These are phyloP conservation scores for Drosophila subobscura DNA, from an alignment of 1,140 invertebrate genomes.

Conservation along the genomic window DNA sequence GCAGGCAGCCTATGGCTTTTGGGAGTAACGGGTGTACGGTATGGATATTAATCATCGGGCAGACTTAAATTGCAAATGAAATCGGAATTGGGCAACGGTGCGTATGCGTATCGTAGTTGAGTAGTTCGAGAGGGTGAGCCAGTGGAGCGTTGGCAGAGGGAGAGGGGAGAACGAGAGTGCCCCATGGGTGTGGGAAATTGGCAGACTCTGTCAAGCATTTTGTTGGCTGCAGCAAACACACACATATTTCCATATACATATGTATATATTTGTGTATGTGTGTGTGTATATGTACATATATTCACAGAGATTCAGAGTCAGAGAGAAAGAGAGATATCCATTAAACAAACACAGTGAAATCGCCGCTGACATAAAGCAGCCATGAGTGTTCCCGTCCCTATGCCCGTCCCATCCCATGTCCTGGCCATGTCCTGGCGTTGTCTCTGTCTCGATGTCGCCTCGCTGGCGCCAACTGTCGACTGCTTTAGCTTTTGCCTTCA, in stretches of 20 bases:
- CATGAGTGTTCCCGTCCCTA: slow-evolving; percentile 44
- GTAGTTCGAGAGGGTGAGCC: slow-evolving; percentile 28
- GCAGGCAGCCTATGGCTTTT: slow-evolving; percentile 40
- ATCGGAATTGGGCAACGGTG: slow-evolving; percentile 56
- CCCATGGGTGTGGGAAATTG: slow-evolving; percentile 46
- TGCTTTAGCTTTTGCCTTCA: slow-evolving; percentile 42
- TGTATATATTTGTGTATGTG: neutral
- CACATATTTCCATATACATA: neutral
- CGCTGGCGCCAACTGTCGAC: slow-evolving; percentile 61
- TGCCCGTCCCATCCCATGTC: slow-evolving; percentile 1
- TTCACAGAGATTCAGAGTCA: slow-evolving; percentile 5
- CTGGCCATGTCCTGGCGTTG: slow-evolving; percentile 14
- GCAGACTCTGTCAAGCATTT: slow-evolving; percentile 55
- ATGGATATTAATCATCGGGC: slow-evolving; percentile 52
- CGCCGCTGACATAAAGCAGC: slow-evolving; percentile 63
- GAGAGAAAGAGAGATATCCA: slow-evolving; percentile 48
- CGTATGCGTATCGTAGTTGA: slow-evolving; percentile 55
- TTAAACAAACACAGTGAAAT: slow-evolving; percentile 64
- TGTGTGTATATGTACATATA: slow-evolving; percentile 10
- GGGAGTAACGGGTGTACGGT: slow-evolving; percentile 7
- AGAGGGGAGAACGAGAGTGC: neutral
- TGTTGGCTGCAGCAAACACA: slow-evolving; percentile 52
- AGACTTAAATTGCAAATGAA: slow-evolving; percentile 58
- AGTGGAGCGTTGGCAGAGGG: no score
- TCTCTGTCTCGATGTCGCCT: slow-evolving; percentile 54